Conservation (phyloP, 2,888 invertebrate species). For the Conchocele bisecta region DNA sequence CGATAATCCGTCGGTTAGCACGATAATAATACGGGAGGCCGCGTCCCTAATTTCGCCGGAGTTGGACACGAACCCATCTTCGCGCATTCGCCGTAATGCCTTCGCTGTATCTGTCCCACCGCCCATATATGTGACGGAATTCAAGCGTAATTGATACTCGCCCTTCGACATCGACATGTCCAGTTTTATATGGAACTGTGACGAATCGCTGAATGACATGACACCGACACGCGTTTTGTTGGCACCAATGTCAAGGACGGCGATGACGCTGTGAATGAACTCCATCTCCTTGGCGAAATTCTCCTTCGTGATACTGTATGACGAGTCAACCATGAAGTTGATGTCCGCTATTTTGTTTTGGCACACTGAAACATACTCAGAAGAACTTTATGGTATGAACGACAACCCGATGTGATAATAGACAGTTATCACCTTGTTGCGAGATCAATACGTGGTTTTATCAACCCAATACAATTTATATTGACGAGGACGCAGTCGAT, state of each 20-base stretch:
- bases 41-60: slow-evolving; percentile 33
- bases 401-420: no score
- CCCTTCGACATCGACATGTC: slow-evolving; percentile 48
- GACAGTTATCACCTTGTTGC: no score
- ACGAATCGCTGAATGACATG: slow-evolving; percentile 61
- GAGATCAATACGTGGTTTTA: no score
- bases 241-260: slow-evolving; percentile 64
- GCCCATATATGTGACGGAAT: slow-evolving; percentile 53
- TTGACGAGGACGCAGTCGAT: no score
- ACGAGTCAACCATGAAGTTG: slow-evolving; percentile 67
- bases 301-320: slow-evolving; percentile 70
- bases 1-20: slow-evolving; percentile 76
- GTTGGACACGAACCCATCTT: slow-evolving; percentile 59
- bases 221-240: slow-evolving; percentile 66
- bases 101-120: slow-evolving; percentile 68
- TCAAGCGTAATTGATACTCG: slow-evolving; percentile 48
- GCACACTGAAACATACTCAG: slow-evolving; percentile 59
- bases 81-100: slow-evolving; percentile 61
- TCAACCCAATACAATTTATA: no score
- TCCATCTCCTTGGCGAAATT: slow-evolving; percentile 70
- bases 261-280: slow-evolving; percentile 63
- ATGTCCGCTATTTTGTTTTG: slow-evolving; percentile 66
- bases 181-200: slow-evolving; percentile 56
- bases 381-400: no score
- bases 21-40: slow-evolving; percentile 72